phyloP scores from a whole-genome alignment of 2,113 vertebrate species.

The Mungos mungo region DNA sequence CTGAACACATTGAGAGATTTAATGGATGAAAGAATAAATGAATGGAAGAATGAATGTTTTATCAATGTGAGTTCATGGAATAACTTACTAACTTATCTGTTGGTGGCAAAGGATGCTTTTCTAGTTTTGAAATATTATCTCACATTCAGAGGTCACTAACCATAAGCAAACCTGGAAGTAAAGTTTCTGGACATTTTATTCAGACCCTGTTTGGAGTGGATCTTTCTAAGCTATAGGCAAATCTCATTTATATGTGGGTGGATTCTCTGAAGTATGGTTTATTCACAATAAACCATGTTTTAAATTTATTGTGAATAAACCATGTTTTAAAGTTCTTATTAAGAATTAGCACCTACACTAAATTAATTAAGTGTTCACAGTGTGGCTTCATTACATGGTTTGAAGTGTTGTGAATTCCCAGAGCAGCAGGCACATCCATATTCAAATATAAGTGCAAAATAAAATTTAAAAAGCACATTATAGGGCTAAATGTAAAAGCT shows the following conservation, averaged over 20 bases:
- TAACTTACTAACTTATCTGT: background rate
- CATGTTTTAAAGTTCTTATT: slow-evolving; percentile 78
- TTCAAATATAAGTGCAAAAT: slow-evolving; percentile 64
- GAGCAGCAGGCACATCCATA: slow-evolving; percentile 66
- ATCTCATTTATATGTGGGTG: slow-evolving; percentile 61
- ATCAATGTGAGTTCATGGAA: background rate
- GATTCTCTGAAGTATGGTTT: slow-evolving; percentile 67
- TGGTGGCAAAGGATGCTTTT: background rate
- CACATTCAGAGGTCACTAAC: background rate
- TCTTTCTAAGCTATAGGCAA: slow-evolving; percentile 56
- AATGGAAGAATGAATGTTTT: background rate
- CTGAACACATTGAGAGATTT: background rate
- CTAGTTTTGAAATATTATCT: slow-evolving; percentile 16
- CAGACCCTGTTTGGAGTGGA: slow-evolving; percentile 26
- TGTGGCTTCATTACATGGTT: slow-evolving; percentile 76
- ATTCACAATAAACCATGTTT: slow-evolving; percentile 70
- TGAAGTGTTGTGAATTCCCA: slow-evolving; percentile 77
- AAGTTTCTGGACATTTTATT: slow-evolving; percentile 38
- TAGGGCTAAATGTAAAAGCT: slow-evolving; percentile 53
- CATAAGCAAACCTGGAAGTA: slow-evolving; percentile 14
- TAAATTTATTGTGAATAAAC: slow-evolving; percentile 75
- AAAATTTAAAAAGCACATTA: background rate
- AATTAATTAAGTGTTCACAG: slow-evolving; percentile 79
- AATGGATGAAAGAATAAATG: background rate
- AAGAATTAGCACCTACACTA: slow-evolving; percentile 77